Percentiles rank a stretch among this genome's conserved stretches.
Conservation (phyloP, 53 echinoderm and acorn worm species). For the Mesocentrotus franciscanus region DNA sequence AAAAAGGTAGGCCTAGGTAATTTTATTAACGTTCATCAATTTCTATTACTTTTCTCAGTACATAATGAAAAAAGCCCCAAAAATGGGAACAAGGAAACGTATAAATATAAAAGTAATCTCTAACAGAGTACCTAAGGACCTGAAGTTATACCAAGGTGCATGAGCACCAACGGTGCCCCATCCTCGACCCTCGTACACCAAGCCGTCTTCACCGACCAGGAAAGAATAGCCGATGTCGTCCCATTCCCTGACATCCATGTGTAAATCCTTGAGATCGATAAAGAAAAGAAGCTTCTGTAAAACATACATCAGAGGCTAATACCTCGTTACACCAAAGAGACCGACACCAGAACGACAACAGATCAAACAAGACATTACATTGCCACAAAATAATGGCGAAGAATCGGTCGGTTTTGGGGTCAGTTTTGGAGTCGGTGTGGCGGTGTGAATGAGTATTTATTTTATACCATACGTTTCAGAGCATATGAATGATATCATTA, state of each 20-base stretch:
- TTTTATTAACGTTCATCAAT: no score
- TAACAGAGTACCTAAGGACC: slow-evolving; percentile 70
- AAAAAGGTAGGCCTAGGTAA: no score
- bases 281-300: background rate
- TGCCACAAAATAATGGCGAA: no score
- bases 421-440: no score
- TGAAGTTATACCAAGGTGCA: slow-evolving; percentile 73
- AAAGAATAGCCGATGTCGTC: slow-evolving; percentile 74
- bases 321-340: no score
- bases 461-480: no score
- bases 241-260: slow-evolving; percentile 70
- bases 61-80: background rate
- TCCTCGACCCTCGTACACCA: slow-evolving; percentile 74
- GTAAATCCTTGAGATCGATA: slow-evolving; percentile 65
- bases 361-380: no score
- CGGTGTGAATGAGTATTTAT: no score
- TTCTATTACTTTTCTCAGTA: background rate
- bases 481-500: no score
- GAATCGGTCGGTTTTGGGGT: no score
- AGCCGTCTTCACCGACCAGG: slow-evolving; percentile 75
- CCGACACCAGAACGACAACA: no score
- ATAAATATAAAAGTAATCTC: background rate
- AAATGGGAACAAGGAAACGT: background rate
- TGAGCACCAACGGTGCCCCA: slow-evolving; percentile 75
- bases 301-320: background rate